phyloP scores from a whole-genome alignment of 2,888 invertebrate species.

The Maniola hyperantus region DNA sequence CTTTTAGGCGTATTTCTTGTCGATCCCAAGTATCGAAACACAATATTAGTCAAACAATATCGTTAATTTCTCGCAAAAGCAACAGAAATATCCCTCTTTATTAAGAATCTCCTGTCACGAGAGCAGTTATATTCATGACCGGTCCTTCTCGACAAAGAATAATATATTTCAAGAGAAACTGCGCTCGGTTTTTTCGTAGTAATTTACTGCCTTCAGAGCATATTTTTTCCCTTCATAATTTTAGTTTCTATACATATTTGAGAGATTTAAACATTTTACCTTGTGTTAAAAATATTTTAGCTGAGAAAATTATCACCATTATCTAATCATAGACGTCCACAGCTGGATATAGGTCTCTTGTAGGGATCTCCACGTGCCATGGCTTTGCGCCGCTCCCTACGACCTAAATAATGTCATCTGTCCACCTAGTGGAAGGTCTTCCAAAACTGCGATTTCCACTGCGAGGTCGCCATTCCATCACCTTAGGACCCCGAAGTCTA shows the following conservation, averaged over 20 bases:
- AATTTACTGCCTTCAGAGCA: not conserved
- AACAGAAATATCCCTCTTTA: slow-evolving; percentile 39
- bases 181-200: slow-evolving; percentile 15
- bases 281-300: not conserved
- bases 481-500: no score
- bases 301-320: no score
- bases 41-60: slow-evolving; percentile 41
- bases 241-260: not conserved
- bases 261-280: not conserved
- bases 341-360: no score
- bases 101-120: slow-evolving; percentile 41
- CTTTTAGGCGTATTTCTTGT: not conserved
- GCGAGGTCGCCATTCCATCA: no score
- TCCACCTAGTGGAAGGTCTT: no score
- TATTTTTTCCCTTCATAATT: not conserved
- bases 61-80: slow-evolving; percentile 40
- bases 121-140: slow-evolving; percentile 41
- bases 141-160: slow-evolving; percentile 35
- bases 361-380: no score
- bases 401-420: no score
- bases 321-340: no score
- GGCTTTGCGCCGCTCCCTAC: no score
- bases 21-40: slow-evolving; percentile 31
- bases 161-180: slow-evolving; percentile 23
- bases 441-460: no score